Conservation (phyloP, 2,888 invertebrate species). For the Xylota sylvarum region DNA sequence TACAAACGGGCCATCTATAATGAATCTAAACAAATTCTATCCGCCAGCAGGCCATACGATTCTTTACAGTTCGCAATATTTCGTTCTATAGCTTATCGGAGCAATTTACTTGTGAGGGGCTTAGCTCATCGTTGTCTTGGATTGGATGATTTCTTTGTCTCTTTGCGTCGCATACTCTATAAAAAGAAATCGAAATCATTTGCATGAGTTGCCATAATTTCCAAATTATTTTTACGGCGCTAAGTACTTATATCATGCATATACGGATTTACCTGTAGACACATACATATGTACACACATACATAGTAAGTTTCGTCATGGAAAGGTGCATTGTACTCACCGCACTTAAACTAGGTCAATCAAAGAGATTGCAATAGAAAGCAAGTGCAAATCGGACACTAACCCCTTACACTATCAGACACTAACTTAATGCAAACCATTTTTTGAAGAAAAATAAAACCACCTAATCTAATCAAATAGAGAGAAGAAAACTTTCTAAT, state of each 20-base stretch:
- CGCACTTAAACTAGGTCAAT: constrained; percentile 25
- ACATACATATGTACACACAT: too few species aligned
- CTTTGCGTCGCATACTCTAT: constrained; percentile 13
- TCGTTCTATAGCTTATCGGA: constrained; percentile 16
- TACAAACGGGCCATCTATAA: background rate
- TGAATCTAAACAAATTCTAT: constrained; percentile 17
- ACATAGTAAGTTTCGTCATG: background rate
- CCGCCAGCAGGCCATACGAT: constrained; percentile 14
- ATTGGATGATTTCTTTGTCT: constrained; percentile 1
- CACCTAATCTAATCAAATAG: constrained; percentile 12
- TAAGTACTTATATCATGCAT: background rate
- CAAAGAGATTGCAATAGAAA: constrained; percentile 43
- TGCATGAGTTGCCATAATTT: constrained; percentile 43
- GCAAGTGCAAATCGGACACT: constrained; percentile 12
- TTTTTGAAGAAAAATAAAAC: constrained; percentile 25
- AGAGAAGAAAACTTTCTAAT: constrained; percentile 64
- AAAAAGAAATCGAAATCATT: constrained; percentile 53
- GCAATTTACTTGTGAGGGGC: constrained; percentile 1
- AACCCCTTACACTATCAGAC: constrained; percentile 6
- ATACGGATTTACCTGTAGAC: background rate
- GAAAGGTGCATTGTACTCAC: constrained; percentile 36
- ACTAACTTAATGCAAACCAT: constrained; percentile 21
- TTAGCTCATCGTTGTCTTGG: constrained; percentile 13
- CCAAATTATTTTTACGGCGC: constrained; percentile 28
- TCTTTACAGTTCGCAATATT: constrained; percentile 17